Percentiles rank a stretch among this genome's conserved stretches.
These are phyloP conservation scores for Athene noctua DNA, from an alignment of 2,113 vertebrate genomes.

Conservation along the genomic window DNA sequence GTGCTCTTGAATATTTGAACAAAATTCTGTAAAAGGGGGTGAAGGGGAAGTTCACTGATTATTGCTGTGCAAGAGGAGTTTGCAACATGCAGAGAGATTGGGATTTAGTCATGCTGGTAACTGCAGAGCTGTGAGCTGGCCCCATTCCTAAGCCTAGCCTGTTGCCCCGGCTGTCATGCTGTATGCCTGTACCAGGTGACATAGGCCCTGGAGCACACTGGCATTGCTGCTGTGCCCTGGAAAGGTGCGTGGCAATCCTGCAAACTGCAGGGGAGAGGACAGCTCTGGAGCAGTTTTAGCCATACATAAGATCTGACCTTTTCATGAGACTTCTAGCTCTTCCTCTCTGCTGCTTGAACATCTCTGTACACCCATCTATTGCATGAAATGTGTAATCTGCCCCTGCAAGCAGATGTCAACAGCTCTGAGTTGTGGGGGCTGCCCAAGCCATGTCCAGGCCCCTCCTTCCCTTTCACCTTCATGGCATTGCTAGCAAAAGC, in stretches of 20 bases:
- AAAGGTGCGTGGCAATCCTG: not conserved
- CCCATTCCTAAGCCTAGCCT: not conserved
- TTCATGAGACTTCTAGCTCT: not conserved
- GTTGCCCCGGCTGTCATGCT: not conserved
- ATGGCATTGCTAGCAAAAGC: not conserved
- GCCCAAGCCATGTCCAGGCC: no score
- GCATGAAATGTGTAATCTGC: not conserved
- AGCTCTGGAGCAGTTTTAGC: not conserved
- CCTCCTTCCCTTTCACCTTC: not conserved
- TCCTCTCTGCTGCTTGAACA: not conserved
- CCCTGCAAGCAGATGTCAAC: not conserved
- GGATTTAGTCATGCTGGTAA: not conserved
- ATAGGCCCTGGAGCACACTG: not conserved
- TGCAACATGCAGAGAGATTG: not conserved
- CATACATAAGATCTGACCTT: not conserved
- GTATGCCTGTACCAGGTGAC: not conserved
- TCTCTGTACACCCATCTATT: not conserved
- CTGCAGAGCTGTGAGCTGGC: not conserved
- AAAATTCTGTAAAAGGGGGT: not conserved
- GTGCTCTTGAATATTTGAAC: not conserved
- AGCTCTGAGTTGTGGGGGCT: not conserved
- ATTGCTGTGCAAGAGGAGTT: not conserved
- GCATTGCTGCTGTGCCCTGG: not conserved
- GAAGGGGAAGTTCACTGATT: not conserved
- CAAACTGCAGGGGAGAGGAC: not conserved